Conservation (phyloP, 2,113 vertebrate species). For the Alaudala cheleensis region DNA sequence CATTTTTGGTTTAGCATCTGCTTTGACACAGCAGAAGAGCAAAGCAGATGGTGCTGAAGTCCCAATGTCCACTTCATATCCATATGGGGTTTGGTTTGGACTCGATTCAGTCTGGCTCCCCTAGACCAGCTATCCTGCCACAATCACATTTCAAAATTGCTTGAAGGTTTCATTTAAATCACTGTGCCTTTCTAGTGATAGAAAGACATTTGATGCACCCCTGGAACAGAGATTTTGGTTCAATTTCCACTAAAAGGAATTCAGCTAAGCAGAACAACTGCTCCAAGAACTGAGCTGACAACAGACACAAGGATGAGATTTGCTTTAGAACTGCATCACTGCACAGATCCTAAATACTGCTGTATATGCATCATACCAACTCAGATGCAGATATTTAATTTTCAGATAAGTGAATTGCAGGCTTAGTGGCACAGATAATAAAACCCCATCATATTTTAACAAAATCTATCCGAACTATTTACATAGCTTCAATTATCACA, state of each 20-base stretch:
- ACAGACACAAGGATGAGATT: not conserved
- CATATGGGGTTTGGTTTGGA: not conserved
- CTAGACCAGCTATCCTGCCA: not conserved
- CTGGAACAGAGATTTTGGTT: not conserved
- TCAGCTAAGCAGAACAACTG: not conserved
- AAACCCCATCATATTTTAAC: not conserved
- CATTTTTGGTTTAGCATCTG: not conserved
- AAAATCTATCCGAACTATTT: conserved; percentile 12
- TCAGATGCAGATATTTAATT: not conserved
- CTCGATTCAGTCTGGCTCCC: not conserved
- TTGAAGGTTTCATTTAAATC: not conserved
- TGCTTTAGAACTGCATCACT: not conserved
- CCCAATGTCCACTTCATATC: not conserved
- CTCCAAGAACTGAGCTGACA: not conserved
- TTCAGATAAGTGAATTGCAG: not conserved
- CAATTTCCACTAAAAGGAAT: not conserved
- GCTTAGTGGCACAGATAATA: not conserved
- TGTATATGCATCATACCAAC: not conserved
- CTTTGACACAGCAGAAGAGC: not conserved
- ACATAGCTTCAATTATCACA: not conserved
- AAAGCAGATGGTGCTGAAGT: not conserved
- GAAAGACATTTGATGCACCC: not conserved
- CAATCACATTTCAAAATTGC: not conserved
- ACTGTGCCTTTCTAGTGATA: not conserved
- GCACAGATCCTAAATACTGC: not conserved